Percentiles rank a stretch among this genome's conserved stretches.
Conservation (phyloP, 2,888 invertebrate species). For the Coelogynopora nodosa region DNA sequence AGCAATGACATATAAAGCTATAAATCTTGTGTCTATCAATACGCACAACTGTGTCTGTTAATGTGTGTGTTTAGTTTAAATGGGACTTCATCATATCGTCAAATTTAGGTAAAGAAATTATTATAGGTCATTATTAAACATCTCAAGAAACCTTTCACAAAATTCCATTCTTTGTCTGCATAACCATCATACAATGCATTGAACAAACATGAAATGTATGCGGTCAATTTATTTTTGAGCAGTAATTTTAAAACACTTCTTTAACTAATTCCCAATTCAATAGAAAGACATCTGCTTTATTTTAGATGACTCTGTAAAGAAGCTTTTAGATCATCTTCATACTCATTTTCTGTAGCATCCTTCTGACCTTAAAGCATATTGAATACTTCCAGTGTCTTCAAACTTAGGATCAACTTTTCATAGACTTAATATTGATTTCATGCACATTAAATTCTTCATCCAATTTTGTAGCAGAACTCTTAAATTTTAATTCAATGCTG, state of each 20-base stretch:
- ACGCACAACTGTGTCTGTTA: neutral
- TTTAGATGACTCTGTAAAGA: neutral
- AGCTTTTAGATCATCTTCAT: too few relatives aligned
- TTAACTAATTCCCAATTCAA: neutral
- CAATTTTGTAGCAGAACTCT: too few relatives aligned
- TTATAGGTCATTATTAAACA: neutral
- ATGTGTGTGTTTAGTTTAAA: neutral
- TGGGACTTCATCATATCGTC: neutral
- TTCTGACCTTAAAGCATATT: too few relatives aligned
- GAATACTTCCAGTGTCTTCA: too few relatives aligned
- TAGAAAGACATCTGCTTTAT: neutral
- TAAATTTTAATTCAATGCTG: too few relatives aligned
- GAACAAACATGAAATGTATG: neutral
- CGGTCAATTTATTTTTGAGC: neutral
- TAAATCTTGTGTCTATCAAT: too few relatives aligned
- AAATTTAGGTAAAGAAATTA: neutral
- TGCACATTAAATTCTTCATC: too few relatives aligned
- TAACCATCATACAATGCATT: neutral
- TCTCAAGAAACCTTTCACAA: neutral
- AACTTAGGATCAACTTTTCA: too few relatives aligned
- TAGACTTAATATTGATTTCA: too few relatives aligned
- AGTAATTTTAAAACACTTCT: neutral
- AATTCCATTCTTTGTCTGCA: neutral
- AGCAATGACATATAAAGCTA: too few relatives aligned
- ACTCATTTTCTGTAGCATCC: too few relatives aligned